phyloP scores from a whole-genome alignment of 2,113 vertebrate species.

The Halichoerus grypus region DNA sequence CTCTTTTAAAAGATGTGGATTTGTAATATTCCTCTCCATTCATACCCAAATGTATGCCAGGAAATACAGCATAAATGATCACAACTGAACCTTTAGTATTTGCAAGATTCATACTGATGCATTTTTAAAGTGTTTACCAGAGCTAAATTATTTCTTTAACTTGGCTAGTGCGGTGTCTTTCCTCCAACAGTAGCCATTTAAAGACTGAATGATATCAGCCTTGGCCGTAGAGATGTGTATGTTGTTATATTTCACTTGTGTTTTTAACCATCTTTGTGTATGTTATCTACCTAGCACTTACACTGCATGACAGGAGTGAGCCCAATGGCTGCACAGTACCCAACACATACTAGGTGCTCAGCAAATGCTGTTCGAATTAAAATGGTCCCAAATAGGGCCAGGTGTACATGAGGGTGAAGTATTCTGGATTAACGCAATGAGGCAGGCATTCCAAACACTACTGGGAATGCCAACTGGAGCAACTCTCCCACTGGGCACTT shows the following conservation, averaged over 20 bases:
- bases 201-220: slow-evolving; percentile 15
- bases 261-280: slow-evolving; percentile 39
- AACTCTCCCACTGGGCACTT: slow-evolving; percentile 15
- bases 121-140: not conserved
- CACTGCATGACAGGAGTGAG: not conserved
- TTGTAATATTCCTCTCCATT: slow-evolving; percentile 41
- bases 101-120: slow-evolving; percentile 21
- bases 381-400: not conserved
- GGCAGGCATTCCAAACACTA: not conserved
- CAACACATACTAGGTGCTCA: not conserved
- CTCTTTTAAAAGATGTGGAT: slow-evolving; percentile 26
- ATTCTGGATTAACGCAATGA: not conserved
- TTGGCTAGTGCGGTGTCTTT: not conserved
- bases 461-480: slow-evolving; percentile 14
- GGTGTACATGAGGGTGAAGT: not conserved
- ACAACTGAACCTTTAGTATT: slow-evolving; percentile 38
- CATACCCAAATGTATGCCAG: not conserved
- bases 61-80: slow-evolving; percentile 14
- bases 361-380: slow-evolving; percentile 42
- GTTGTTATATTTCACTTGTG: slow-evolving; percentile 21
- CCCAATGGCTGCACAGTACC: not conserved
- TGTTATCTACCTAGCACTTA: not conserved
- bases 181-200: slow-evolving; percentile 36
- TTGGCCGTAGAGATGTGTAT: not conserved
- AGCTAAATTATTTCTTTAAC: slow-evolving; percentile 44